Evolutionary conservation across 2,113 vertebrate genomes (phyloP).

Genomic region (Dissostichus mawsoni): DNA sequence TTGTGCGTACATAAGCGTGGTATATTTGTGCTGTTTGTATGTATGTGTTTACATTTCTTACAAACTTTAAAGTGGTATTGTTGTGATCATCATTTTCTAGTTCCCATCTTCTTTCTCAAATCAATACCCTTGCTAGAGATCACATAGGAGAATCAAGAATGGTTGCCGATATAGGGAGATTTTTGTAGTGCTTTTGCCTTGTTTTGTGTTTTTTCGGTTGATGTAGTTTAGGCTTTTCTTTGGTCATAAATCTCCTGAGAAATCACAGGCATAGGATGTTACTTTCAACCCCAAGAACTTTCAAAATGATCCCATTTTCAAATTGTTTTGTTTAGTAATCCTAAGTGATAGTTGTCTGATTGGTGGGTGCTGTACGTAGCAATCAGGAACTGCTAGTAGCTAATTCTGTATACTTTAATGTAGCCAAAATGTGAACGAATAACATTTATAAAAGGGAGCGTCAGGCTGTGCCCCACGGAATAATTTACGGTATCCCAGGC

Average conservation of each 20-base stretch:
- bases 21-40: not conserved
- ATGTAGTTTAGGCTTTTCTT: not conserved
- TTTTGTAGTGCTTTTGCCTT: too few relatives aligned
- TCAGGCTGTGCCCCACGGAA: not conserved
- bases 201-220: too few relatives aligned
- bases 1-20: constrained; percentile 27
- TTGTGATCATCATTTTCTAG: not conserved
- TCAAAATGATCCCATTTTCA: not conserved
- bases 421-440: not conserved
- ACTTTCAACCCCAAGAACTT: not conserved
- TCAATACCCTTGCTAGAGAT: not conserved
- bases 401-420: not conserved
- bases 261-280: not conserved
- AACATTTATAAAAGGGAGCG: not conserved
- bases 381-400: not conserved
- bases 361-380: not conserved
- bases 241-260: not conserved
- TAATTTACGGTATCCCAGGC: too few relatives aligned
- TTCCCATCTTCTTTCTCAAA: not conserved
- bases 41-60: not conserved
- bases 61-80: not conserved
- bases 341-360: not conserved
- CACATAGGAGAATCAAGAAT: not conserved
- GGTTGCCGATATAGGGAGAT: not conserved
- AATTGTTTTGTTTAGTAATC: not conserved